Evolutionary conservation across 2,113 vertebrate species (phyloP), one percentile per base, ranked within the genome.

Genomic region (Alouatta palliata): DNA sequence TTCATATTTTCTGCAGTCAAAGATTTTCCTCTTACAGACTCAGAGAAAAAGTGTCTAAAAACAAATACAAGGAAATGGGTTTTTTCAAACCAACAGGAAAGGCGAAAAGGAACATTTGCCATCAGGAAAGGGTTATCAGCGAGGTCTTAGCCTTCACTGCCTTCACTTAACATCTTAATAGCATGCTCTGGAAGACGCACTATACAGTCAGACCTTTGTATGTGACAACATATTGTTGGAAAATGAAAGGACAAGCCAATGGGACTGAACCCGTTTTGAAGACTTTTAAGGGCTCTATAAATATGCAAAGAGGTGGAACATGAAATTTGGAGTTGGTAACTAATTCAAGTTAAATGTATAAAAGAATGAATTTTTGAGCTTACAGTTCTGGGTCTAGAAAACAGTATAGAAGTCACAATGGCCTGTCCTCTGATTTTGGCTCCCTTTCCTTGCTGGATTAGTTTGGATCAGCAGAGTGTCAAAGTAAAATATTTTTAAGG

Each of bases 11-110:
- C 61, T 58, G 13, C 40, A 77, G 27, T 94, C 84, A 86, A 66
- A 92, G 68, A 11, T 49, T 70, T 71, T 79, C 52, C 30, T 47
- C 61, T 76, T 89, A 92, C 2, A 79, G 32, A 87, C 40, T 76
- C 6, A 32, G 11, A 64, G 43, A 49, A 45, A 68, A 82, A 82
- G 82, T 16, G 1, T 56, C 49, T 66, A 82, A 94, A 66, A 96
- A 90, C 10, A 19, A 80, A 80, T 68, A 80, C 37, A 32, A 94
- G 35, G 14, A 61, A 84, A 64, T 81, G 32, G 82, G 19, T 76
- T 92, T 71, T 94, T 77, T 70, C 87, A 94, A 54, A 54, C 71
- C 66, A 88, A 73, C 2, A 83, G 66, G 86, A 58, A 87, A 91
- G 30, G 73, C 21, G 54, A 73, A 89, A 94, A 85, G 6, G 4